Evolutionary conservation across 1,140 invertebrate genomes (phyloP), one percentile per base, ranked within the genome.

Genomic region (Vanessa tameamea): DNA sequence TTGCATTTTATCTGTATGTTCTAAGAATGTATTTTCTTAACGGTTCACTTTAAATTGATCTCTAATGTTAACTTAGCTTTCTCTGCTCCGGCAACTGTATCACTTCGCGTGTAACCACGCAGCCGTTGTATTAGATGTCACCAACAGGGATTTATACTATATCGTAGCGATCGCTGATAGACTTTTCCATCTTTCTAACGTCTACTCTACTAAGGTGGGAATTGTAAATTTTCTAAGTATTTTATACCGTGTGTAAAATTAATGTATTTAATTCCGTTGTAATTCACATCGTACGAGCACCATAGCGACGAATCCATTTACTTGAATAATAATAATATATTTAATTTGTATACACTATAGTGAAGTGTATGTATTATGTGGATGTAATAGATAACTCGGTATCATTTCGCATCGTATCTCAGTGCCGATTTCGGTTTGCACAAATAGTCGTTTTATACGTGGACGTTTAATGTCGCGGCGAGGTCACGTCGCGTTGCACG

Each of bases 181-280:
- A 69, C 57, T 70, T 73, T 61, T 80, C 81, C 80, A 78, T 78
- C 79, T 81, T 77, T 78, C 76, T 71, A 81, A 64, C 48, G 72
- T 73, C 82, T 82, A 83, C 79, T 85, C 78, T 85, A 71, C 66
- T 83, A 83, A 87, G 84, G 79, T 85, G 85, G 85, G 82, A 84
- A 87, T 87, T 89, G 88, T 91, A 89, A 87, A 91, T 91, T 91
- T 89, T 90, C 88, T 91, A 91, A 88, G 87, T 89, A 86, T 91
- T 91, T 91, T 90, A 86, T 91, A 90, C 86, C 83, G 85, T 83
- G 85, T 87, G 88, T 89, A 87, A 88, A 87, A 85, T 88, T 80
- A 85, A 83, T 85, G 84, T 87, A 86, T 86, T 85, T 83, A 83
- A 87, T 80, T 83, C 85, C 83, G 85, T 87, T 80, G 82, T 82